Evolutionary conservation across 2,888 invertebrate genomes (phyloP), one percentile per base, ranked within the genome.

Genomic region (Erannis defoliaria): DNA sequence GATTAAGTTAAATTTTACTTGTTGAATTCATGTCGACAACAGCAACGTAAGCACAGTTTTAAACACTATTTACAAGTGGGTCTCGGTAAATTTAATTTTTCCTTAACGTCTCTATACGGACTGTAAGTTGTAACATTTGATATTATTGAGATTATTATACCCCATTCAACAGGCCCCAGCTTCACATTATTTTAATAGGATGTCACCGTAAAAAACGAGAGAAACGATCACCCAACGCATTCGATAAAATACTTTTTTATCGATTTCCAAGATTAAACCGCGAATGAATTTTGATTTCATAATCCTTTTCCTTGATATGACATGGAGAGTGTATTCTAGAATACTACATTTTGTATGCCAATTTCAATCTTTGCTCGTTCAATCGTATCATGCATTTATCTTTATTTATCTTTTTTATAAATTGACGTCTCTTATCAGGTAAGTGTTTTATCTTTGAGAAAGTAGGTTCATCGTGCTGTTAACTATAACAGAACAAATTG

Each of bases 41-140:
- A 37, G 10, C n/a, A 21, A 21, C 26, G 51, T 40, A 33, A 54
- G 37, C 46, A 16, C 37, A 31, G 14, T 61, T 62, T 40, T 38
- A 16, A 62, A 53, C 21, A 14, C 56, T n/a, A n/a, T n/a, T n/a
- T n/a, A n/a, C 21, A 37, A 33, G 48, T 58, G 54, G 54, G 60
- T 21, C 43, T 29, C 21, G 14, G 23, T 57, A 74, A 49, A 43
- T 72, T 73, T 74, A 72, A 74, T 75, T 79, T 82, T 79, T 80
- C 76, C 72, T 77, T 76, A 78, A 80, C 66, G 72, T 76, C 82
- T 83, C 75, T 78, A 84, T 84, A 80, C 73, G 75, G 75, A 59
- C 46, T 67, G 65, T 71, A 74, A 69, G n/a, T n/a, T n/a, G n/a
- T n/a, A n/a, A n/a, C 70, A 69, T 74, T 72, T 73, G 64, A 76